These are phyloP conservation scores for Reticulitermes speratus DNA, from an alignment of 1,140 invertebrate genomes.

Conservation along the genomic window DNA sequence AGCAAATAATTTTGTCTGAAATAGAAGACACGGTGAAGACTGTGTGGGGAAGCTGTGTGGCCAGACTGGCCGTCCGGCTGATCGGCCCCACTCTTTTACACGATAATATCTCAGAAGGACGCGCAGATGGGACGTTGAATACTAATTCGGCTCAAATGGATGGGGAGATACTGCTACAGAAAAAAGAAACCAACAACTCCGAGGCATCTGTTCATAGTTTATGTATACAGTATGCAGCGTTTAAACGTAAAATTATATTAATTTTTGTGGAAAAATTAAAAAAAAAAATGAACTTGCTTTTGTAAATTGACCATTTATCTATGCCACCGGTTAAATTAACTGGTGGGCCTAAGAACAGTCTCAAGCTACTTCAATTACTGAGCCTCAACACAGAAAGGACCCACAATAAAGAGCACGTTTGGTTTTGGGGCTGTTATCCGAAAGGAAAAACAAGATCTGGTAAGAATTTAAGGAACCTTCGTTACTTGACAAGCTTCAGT, in stretches of 20 bases:
- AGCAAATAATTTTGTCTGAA: no score
- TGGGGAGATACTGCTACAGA: no score
- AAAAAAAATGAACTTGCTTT: not conserved
- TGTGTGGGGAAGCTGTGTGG: not conserved
- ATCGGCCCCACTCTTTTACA: not conserved
- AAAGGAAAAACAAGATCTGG: no score
- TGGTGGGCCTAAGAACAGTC: not conserved
- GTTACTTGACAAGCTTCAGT: no score
- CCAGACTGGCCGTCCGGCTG: not conserved
- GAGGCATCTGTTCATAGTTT: slow-evolving; percentile 13
- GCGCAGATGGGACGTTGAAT: not conserved
- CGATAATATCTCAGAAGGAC: not conserved
- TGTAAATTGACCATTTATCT: slow-evolving; percentile 17
- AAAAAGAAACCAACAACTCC: no score
- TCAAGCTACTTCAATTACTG: not conserved
- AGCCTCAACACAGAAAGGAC: no score
- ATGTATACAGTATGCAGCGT: slow-evolving; percentile 2
- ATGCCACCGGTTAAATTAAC: not conserved
- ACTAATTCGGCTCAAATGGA: not conserved
- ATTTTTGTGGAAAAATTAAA: not conserved
- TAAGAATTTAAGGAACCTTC: no score
- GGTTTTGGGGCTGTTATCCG: no score
- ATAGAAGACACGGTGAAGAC: no score
- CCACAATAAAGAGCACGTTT: no score
- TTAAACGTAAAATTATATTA: not conserved